Base-by-base conservation (phyloP, 1,140 invertebrate genomes). In the Danaus melanippus region DNA sequence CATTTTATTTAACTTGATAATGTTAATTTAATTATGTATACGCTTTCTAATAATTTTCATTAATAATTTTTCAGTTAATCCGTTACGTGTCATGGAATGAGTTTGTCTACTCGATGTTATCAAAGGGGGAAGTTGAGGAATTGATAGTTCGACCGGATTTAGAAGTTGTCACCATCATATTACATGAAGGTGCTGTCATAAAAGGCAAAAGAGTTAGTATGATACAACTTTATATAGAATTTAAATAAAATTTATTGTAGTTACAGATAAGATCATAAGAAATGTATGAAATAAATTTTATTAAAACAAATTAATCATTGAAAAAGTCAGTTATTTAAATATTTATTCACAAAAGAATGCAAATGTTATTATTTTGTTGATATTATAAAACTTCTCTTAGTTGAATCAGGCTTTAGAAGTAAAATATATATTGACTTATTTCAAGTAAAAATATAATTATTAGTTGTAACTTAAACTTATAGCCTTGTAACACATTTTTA, bases 1-100 rank as follows among this genome's bases (percentile, higher is more conserved):
- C 42, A 50, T 40, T 50, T 50, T 50, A 11, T 15, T 42, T 42
- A 8, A 7, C 12, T 9, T 39, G 9, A 39, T 49, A 17, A 49
- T 40, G 10, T 32, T 49, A 10, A 40, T 39, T 9, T 49, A 39
- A 10, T 9, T n/a, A n/a, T 7, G 1, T 39, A 32, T 12, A 9
- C 6, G 6, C 8, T 50, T n/a, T 40, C 41, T 9, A 47, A 42
- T 43, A 12, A 47, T n/a, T 32, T 4, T 32, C 21, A 32, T 32
- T 8, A 5, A 32, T 32, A 32, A 4, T 32, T 32, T 32, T 81
- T 48, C 75, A 89, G 87, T 63, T 89, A 17, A 77, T 89, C 7
- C 74, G 90, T 43, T 95, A 93, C 85, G 92, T 97, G 12, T 96
- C 95, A 0, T 98, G 96, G 96, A 96, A 97, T 88, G 96, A 98